Conservation (phyloP, 2,888 invertebrate genomes). For the Tortricodes alternella region DNA sequence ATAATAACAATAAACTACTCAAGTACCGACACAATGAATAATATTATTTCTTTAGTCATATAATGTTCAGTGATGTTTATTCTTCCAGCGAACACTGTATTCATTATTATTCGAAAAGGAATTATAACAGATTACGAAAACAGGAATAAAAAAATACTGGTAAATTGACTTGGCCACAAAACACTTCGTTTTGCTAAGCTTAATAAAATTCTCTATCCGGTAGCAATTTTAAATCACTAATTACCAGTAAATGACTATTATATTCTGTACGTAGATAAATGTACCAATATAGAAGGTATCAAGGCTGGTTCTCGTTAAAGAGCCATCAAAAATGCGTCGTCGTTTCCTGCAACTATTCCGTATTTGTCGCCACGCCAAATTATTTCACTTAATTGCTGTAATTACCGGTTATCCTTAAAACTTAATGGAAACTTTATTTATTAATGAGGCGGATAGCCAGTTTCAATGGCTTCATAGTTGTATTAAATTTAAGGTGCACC, state of each 20-base stretch:
- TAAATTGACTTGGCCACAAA: too few relatives aligned
- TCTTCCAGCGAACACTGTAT: too few relatives aligned
- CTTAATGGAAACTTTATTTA: slow-evolving; percentile 18
- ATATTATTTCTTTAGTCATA: too few relatives aligned
- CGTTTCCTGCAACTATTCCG: slow-evolving; percentile 24
- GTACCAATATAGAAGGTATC: background rate
- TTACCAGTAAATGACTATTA: background rate
- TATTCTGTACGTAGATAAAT: background rate
- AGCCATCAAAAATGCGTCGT: slow-evolving; percentile 18
- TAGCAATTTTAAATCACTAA: background rate
- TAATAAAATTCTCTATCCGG: background rate
- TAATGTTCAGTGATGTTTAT: too few relatives aligned
- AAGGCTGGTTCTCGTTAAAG: slow-evolving; percentile 9
- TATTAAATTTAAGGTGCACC: background rate
- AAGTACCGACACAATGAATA: too few relatives aligned
- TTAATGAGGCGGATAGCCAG: slow-evolving; percentile 14
- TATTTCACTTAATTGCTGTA: slow-evolving; percentile 9
- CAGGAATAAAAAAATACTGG: too few relatives aligned
- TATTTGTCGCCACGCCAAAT: slow-evolving; percentile 18
- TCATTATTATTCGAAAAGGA: too few relatives aligned
- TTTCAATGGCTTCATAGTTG: background rate
- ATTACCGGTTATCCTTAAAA: slow-evolving; percentile 22
- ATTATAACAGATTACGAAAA: too few relatives aligned
- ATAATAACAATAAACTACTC: too few relatives aligned
- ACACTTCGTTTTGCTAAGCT: background rate